Percentiles rank a stretch among this genome's conserved stretches.
Conservation (phyloP, 2,113 vertebrate genomes). For the Pelecanoides urinatrix region DNA sequence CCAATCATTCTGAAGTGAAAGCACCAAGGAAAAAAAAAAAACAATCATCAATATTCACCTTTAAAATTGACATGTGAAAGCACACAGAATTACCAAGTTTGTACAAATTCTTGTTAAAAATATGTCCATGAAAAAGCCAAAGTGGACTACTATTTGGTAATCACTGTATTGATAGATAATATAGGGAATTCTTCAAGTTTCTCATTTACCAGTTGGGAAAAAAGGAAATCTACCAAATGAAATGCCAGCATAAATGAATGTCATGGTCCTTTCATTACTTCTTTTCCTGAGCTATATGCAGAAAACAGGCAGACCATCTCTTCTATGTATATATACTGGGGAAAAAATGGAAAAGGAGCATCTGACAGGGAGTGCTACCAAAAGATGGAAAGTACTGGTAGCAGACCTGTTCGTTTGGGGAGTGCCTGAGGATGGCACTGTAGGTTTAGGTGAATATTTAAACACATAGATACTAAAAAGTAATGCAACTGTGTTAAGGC, state of each 20-base stretch:
- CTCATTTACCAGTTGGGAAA: not conserved
- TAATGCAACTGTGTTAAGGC: not conserved
- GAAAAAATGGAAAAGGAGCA: not conserved
- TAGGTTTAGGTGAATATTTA: not conserved
- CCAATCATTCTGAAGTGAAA: not conserved
- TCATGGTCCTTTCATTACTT: not conserved
- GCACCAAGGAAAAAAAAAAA: not conserved
- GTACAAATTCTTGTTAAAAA: not conserved
- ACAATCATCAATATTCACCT: not conserved
- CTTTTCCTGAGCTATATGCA: not conserved
- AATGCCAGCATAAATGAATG: not conserved
- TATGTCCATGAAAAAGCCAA: fast-evolving
- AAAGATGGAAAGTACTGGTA: not conserved
- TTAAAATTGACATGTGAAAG: not conserved
- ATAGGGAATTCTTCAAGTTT: not conserved
- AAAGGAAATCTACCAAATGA: not conserved
- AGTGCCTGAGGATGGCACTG: not conserved
- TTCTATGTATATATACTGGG: not conserved
- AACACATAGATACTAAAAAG: not conserved
- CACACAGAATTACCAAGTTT: not conserved
- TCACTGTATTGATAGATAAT: not conserved
- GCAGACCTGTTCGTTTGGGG: not conserved
- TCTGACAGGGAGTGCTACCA: not conserved
- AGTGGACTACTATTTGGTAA: not conserved
- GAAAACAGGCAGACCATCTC: not conserved